Evolutionary conservation across 2,113 vertebrate genomes (phyloP), one percentile per base, ranked within the genome.

Genomic region (Illadopsis cleaveri): DNA sequence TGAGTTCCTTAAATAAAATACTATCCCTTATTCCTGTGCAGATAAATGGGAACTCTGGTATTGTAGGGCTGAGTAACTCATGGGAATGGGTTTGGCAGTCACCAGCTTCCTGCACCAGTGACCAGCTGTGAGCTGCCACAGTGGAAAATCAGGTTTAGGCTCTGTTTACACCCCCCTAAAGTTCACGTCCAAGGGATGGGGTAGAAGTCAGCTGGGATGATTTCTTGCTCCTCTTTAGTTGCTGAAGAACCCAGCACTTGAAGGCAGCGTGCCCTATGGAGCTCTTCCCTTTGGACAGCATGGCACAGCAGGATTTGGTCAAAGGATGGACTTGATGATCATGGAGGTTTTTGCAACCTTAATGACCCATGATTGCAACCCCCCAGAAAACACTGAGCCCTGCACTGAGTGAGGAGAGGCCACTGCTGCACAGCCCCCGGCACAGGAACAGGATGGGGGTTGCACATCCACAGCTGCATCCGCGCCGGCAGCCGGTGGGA

Each of bases 301-400:
- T 2, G 3, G 1, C 27, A 11, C 12, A 38, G 47, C 1, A 0
- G 54, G 40, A 82, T 76, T 62, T 5, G 17, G 6, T 47, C 70
- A 42, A 47, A 70, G 71, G 21, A 4, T 23, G 40, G 30, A 35
- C 12, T 35, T 19, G 21, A 30, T 70, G 23, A 48, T 62, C 47
- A 40, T 40, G 35, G 48, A 48, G 64, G 27, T 37, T 73, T 83
- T 22, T 62, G 31, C 54, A 61, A 12, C 40, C 35, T 35, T 27
- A 61, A 40, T 27, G 38, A 54, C 3, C 58, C 45, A 5, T 38
- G 33, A 73, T 0, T 69, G 54, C 54, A 56, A 27, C 33, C 38
- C 2, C 27, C 17, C 37, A 42, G 57, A 0, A 3, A 16, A 58
- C 6, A 5, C 76, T 45, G 71, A 54, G 84, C 60, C 27, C 69